Evolutionary conservation across 2,113 vertebrate genomes (phyloP), one percentile per base, ranked within the genome.

Genomic region (Cygnus buccinator): DNA sequence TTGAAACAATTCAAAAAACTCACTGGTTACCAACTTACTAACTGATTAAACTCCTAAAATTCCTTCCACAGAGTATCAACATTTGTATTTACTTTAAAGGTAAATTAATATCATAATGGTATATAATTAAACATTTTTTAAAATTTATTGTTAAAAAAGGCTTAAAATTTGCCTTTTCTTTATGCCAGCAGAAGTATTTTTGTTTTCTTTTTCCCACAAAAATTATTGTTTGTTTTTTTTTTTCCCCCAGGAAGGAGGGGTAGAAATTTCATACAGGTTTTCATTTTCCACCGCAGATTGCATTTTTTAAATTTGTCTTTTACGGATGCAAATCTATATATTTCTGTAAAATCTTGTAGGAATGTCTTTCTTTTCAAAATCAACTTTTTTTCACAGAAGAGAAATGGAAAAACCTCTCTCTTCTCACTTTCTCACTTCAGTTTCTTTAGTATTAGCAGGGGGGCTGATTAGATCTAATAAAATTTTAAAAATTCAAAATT

Each of bases 191-290:
- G n/a, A 59, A 84, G 9, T n/a, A 33, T 3, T 82, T 43, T 78
- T 12, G 0, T 0, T 9, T n/a, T 35, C 35, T 73, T 16, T 61
- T 23, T 1, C 9, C n/a, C 44, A 68, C 6, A 80, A n/a, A 84
- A 44, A 2, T 2, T 20, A 20, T 19, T 3, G n/a, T 5, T 18
- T 75, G 59, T 13, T 66, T 66, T 79, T 46, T 31, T 86, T 22
- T 48, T 48, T 48, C 20, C 20, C 46, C 48, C 22, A 43, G 25
- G 73, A 94, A 83, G 20, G 20, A 33, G 5, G 11, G 7, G 23
- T 18, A 86, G 48, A 44, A 77, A 80, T 80, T 61, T 54, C 4
- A 16, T 13, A 0, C 2, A 52, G 46, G 10, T 28, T 84, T 44
- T 83, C 46, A 55, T 50, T 75, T 90, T 44, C 46, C 15, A 41